These are phyloP conservation scores for Zophobas morio DNA, from an alignment of 1,140 invertebrate species.

Conservation along the genomic window DNA sequence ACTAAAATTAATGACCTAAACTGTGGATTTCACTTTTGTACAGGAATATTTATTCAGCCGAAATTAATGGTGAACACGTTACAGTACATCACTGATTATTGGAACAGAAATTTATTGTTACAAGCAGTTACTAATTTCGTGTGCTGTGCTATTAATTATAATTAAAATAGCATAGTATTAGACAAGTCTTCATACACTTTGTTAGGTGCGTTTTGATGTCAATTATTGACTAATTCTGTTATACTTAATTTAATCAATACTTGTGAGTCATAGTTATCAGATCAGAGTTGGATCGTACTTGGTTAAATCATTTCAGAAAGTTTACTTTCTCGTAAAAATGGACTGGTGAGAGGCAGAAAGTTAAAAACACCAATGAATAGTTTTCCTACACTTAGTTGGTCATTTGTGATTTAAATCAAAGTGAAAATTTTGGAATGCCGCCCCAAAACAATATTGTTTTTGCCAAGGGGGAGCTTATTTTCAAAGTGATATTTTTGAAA, in stretches of 20 bases:
- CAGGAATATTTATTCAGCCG: slow-evolving; percentile 21
- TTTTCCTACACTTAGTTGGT: neutral
- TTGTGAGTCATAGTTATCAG: neutral
- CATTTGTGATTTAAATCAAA: slow-evolving; percentile 3
- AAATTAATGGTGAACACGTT: slow-evolving; percentile 2
- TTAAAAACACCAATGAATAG: slow-evolving; percentile 21
- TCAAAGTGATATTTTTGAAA: no score
- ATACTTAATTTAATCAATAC: slow-evolving; percentile 17
- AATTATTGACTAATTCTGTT: slow-evolving; percentile 15
- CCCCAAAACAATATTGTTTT: slow-evolving; percentile 30
- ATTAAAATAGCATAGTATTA: neutral
- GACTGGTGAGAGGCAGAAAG: neutral
- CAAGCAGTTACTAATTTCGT: slow-evolving; percentile 7
- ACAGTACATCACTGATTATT: slow-evolving; percentile 16
- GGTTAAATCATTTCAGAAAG: slow-evolving; percentile 9
- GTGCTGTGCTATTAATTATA: slow-evolving; percentile 9
- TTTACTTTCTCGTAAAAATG: slow-evolving; percentile 4
- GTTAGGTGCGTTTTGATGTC: neutral
- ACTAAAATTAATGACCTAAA: slow-evolving; percentile 34
- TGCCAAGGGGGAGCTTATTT: neutral
- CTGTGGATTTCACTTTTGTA: slow-evolving; percentile 43
- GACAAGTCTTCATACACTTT: slow-evolving; percentile 22
- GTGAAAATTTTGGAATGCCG: slow-evolving; percentile 9
- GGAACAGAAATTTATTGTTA: neutral
- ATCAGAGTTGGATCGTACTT: slow-evolving; percentile 1